Percentiles rank a stretch among this genome's conserved stretches.
Evolutionary conservation across 1,140 invertebrate genomes (phyloP).

Genomic region (Phymastichus coffea): DNA sequence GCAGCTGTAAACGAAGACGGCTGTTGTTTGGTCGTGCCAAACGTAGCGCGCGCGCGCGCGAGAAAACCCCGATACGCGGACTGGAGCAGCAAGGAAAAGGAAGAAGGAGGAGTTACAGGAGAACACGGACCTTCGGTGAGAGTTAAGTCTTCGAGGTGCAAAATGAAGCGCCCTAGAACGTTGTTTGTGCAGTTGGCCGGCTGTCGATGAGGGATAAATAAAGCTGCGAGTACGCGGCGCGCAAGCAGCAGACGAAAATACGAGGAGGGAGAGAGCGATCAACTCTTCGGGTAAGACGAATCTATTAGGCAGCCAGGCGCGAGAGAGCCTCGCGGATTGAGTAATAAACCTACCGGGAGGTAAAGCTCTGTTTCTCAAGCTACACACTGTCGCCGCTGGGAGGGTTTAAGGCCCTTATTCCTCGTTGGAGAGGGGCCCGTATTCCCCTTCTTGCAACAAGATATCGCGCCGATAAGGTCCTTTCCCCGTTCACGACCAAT

Average conservation of each 20-base stretch:
- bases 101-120: constrained; percentile 20
- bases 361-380: neutral
- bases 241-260: constrained; percentile 42
- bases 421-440: neutral
- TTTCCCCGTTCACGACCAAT: constrained; percentile 46
- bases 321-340: constrained; percentile 50
- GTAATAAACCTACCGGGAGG: constrained; percentile 55
- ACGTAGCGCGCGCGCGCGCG: too few relatives aligned
- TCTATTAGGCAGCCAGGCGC: constrained; percentile 50
- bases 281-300: constrained; percentile 53
- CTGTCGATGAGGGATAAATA: too few relatives aligned
- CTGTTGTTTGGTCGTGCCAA: too few relatives aligned
- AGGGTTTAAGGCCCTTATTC: constrained; percentile 18
- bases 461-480: constrained; percentile 57
- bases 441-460: constrained; percentile 41
- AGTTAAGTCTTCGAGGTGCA: constrained; percentile 41
- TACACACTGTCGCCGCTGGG: neutral
- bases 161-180: constrained; percentile 42
- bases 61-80: too few relatives aligned
- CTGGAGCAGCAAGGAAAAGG: constrained; percentile 18
- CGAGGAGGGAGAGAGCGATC: too few relatives aligned
- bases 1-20: too few relatives aligned
- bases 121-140: constrained; percentile 31
- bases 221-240: constrained; percentile 38
- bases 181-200: too few relatives aligned